Base-by-base conservation (phyloP, 1,140 invertebrate species). In the Bombus impatiens region DNA sequence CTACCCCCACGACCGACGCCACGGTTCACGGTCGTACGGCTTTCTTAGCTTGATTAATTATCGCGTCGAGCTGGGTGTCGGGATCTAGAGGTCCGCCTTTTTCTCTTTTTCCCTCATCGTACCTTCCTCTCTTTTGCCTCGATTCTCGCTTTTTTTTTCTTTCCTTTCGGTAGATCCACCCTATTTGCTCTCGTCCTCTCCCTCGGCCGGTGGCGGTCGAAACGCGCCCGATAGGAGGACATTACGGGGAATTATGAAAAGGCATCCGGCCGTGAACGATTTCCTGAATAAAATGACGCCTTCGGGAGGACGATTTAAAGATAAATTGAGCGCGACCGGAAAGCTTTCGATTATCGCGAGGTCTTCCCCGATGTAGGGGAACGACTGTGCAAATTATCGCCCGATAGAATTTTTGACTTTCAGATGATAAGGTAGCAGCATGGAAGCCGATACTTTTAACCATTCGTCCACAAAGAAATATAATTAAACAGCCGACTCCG, bases 11-110 rank as follows among this genome's bases (percentile, higher is more conserved):
- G 25, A 15, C 62, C 78, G 74, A 42, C 74, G 59, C 71, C 53
- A 81, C 88, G 84, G 84, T 91, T 91, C 83, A 89, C 88, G 86
- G 85, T 89, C 89, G 87, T 87, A 86, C 81, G 80, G 88, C 83
- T 91, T 91, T 91, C 90, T 91, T 91, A 91, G 89, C 88, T 88
- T 91, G 93, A 94, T 94, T 95, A 95, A 95, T 94, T 94, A 95
- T 93, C 90, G 87, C 87, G 68, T 80, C 68, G 77, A 62, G 78
- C 83, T 65, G 40, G 76, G 84, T 89, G 78, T 89, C 84, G 74
- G 84, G 84, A 84, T 84, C 76, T 81, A 35, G 71, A 81, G 65
- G 35, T 70, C 62, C 86, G 44, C 70, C 81, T 68, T 84, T 78
- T 74, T 74, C 42, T 42, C 32, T 35, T 37, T 83, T 74, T 62